These are phyloP conservation scores for Astur gentilis DNA, from an alignment of 2,113 vertebrate species.

Conservation along the genomic window DNA sequence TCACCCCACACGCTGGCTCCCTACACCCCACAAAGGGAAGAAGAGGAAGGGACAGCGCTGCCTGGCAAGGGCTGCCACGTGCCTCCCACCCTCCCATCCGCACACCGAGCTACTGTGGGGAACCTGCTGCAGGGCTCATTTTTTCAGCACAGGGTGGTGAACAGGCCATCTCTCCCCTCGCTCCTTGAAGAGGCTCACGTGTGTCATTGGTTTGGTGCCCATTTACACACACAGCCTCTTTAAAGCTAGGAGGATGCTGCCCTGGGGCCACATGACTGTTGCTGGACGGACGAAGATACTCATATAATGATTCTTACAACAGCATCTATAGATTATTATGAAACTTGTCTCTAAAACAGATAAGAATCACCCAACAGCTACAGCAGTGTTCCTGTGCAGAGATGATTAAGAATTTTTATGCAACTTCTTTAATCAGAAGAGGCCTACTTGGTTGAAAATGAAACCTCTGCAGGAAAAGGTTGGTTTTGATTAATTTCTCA, in stretches of 20 bases:
- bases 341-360: background rate
- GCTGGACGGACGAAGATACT: background rate
- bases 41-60: background rate
- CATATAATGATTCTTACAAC: background rate
- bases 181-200: fast-evolving
- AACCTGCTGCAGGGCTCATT: background rate
- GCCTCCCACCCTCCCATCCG: fast-evolving
- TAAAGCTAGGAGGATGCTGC: background rate
- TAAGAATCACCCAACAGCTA: conserved; percentile 3
- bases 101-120: fast-evolving
- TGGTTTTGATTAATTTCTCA: conserved; percentile 61
- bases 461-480: conserved; percentile 55
- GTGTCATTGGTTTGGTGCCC: background rate
- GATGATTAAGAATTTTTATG: conserved; percentile 31
- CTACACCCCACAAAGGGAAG: background rate
- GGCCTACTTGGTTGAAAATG: conserved; percentile 48
- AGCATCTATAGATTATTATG: background rate
- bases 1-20: fast-evolving
- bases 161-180: fast-evolving
- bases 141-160: background rate
- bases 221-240: fast-evolving
- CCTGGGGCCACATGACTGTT: background rate
- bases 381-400: background rate
- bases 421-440: conserved; percentile 52
- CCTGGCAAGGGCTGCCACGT: fast-evolving